Conservation (phyloP, 2,113 vertebrate genomes). For the Oreochromis tanganicae region DNA sequence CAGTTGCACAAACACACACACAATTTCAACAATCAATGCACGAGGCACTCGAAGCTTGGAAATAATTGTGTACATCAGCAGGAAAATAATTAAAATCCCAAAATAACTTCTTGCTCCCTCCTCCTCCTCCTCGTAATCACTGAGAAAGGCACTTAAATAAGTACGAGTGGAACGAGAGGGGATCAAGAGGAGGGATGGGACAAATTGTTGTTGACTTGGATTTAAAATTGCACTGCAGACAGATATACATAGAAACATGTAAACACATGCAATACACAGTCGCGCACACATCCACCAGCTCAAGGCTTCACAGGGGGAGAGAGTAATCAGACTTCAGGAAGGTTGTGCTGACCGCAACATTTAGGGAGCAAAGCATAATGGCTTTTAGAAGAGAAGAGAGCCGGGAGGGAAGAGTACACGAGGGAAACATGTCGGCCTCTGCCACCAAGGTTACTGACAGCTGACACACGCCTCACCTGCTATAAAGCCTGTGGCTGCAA, state of each 20-base stretch:
- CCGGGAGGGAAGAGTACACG: not conserved
- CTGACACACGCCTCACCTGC: slow-evolving; percentile 24
- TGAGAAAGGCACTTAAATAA: slow-evolving; percentile 1
- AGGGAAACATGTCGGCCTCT: not conserved
- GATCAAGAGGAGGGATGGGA: not conserved
- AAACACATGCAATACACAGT: not conserved
- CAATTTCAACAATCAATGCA: slow-evolving; percentile 3
- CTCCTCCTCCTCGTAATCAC: not conserved
- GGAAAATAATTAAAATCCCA: slow-evolving; percentile 57
- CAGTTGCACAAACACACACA: not conserved
- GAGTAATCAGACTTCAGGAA: slow-evolving; percentile 11
- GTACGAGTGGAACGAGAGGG: not conserved
- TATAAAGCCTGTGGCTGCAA: not conserved
- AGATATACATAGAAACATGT: not conserved
- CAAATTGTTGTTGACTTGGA: not conserved
- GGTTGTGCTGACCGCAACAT: slow-evolving; percentile 19
- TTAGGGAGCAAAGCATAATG: not conserved
- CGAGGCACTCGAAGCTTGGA: not conserved
- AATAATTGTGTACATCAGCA: slow-evolving; percentile 55
- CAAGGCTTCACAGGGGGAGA: not conserved
- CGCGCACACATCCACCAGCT: not conserved
- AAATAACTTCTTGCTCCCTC: slow-evolving; percentile 47
- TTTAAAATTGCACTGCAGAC: not conserved
- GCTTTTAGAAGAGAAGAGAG: not conserved
- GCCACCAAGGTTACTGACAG: not conserved